Conservation (phyloP, 2,888 invertebrate species). For the Mythimna pallens region DNA sequence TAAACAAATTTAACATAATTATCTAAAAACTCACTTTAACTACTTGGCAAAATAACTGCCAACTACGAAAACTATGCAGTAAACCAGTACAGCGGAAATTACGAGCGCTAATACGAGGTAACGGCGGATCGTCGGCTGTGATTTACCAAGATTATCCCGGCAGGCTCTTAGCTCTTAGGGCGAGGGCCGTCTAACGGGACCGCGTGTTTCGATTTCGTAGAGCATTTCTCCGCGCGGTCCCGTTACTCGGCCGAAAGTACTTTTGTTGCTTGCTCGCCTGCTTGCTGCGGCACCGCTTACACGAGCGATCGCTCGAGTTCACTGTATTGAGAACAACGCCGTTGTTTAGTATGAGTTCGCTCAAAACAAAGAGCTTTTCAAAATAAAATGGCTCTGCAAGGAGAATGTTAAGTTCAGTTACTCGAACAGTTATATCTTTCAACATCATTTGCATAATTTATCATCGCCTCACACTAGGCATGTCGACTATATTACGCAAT, state of each 20-base stretch:
- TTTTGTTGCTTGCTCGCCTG: conserved; percentile 82
- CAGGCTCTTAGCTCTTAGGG: conserved; percentile 79
- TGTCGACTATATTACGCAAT: conserved; percentile 38
- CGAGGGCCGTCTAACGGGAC: conserved; percentile 89
- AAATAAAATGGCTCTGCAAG: conserved; percentile 70
- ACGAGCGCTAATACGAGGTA: conserved; percentile 64
- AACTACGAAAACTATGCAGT: conserved; percentile 67
- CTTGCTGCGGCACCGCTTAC: conserved; percentile 65
- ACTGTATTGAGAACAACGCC: conserved; percentile 84
- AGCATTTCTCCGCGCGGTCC: conserved; percentile 89
- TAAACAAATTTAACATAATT: conserved; percentile 17
- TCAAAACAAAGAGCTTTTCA: conserved; percentile 84
- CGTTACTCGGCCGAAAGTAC: conserved; percentile 90
- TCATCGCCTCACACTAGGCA: conserved; percentile 26
- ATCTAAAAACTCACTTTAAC: conserved; percentile 22
- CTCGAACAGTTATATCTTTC: conserved; percentile 68
- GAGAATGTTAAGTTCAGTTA: conserved; percentile 69
- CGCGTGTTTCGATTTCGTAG: conserved; percentile 91
- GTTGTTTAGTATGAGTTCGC: conserved; percentile 77
- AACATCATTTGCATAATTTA: conserved; percentile 66
- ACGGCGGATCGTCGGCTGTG: conserved; percentile 74
- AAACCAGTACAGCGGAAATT: conserved; percentile 60
- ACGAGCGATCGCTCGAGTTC: conserved; percentile 85
- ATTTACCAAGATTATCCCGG: conserved; percentile 86
- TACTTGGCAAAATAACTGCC: conserved; percentile 55